phyloP scores from a whole-genome alignment of 2,113 vertebrate genomes.

The Onychostoma macrolepis region DNA sequence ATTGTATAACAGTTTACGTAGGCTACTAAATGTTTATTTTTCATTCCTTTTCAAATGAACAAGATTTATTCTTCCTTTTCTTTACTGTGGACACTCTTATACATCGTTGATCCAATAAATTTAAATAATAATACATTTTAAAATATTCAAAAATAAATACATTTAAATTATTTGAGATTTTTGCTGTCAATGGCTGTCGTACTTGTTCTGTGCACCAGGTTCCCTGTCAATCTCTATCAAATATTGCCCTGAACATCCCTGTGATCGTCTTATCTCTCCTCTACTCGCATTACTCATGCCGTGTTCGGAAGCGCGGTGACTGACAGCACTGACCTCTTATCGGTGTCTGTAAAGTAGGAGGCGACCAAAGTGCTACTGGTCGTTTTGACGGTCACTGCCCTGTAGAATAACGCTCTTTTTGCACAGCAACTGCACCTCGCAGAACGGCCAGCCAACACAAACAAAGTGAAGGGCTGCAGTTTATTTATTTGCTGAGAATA shows the following conservation, averaged over 20 bases:
- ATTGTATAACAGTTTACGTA: neutral
- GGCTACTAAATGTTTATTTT: neutral
- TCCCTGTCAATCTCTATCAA: neutral
- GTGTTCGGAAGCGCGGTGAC: slow-evolving; percentile 10
- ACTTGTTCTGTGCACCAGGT: neutral
- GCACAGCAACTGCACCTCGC: slow-evolving; percentile 15
- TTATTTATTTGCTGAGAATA: slow-evolving; percentile 36
- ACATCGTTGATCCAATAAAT: neutral
- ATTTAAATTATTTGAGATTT: neutral
- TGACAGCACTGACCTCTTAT: slow-evolving; percentile 42
- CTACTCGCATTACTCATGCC: slow-evolving; percentile 28
- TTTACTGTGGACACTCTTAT: neutral
- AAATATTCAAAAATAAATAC: neutral
- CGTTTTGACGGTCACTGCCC: slow-evolving; percentile 50
- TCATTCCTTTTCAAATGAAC: neutral
- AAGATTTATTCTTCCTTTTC: neutral
- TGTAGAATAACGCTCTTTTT: slow-evolving; percentile 7
- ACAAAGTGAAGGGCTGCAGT: slow-evolving; percentile 1
- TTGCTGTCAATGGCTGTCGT: neutral
- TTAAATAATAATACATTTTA: neutral
- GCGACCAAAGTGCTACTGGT: slow-evolving; percentile 49
- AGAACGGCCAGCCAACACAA: slow-evolving; percentile 34
- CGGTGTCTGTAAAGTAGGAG: slow-evolving; percentile 34
- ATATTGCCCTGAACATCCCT: neutral
- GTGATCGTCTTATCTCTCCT: slow-evolving; percentile 14